These are phyloP conservation scores for Tetragonula carbonaria DNA, from an alignment of 2,888 invertebrate species.

Conservation along the genomic window DNA sequence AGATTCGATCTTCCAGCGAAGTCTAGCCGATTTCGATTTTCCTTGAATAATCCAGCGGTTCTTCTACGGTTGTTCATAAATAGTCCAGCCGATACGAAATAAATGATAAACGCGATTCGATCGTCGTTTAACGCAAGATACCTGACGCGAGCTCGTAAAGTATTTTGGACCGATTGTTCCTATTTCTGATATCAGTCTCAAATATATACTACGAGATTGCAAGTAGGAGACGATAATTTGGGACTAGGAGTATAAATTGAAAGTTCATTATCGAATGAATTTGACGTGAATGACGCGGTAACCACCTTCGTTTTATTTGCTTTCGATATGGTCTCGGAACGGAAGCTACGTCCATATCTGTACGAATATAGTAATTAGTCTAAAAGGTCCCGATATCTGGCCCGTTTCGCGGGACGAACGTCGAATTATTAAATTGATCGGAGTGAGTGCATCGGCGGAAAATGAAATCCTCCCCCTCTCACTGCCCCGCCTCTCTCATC, in stretches of 20 bases:
- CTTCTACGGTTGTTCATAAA: neutral
- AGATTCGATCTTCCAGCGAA: constrained; percentile 35
- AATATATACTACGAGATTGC: too few relatives aligned
- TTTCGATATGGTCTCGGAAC: neutral
- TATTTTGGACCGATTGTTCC: too few relatives aligned
- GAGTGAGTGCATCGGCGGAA: constrained; percentile 13
- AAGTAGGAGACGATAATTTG: too few relatives aligned
- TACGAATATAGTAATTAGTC: constrained; percentile 37
- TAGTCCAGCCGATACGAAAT: constrained; percentile 15
- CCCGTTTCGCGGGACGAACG: constrained; percentile 15
- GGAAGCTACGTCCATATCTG: neutral
- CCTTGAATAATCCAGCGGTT: neutral
- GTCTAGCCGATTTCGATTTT: constrained; percentile 14
- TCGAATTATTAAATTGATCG: constrained; percentile 29
- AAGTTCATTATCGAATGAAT: neutral
- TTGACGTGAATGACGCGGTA: neutral
- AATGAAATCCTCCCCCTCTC: constrained; percentile 18
- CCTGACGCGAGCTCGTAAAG: too few relatives aligned
- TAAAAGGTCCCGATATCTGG: constrained; percentile 47
- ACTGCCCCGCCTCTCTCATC: too few relatives aligned
- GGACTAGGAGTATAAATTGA: neutral
- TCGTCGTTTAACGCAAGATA: too few relatives aligned
- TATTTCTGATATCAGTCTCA: too few relatives aligned
- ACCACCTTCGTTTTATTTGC: neutral
- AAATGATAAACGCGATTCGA: constrained; percentile 22